Evolutionary conservation across 2,113 vertebrate species (phyloP).

Genomic region (Neopipo cinnamomea): DNA sequence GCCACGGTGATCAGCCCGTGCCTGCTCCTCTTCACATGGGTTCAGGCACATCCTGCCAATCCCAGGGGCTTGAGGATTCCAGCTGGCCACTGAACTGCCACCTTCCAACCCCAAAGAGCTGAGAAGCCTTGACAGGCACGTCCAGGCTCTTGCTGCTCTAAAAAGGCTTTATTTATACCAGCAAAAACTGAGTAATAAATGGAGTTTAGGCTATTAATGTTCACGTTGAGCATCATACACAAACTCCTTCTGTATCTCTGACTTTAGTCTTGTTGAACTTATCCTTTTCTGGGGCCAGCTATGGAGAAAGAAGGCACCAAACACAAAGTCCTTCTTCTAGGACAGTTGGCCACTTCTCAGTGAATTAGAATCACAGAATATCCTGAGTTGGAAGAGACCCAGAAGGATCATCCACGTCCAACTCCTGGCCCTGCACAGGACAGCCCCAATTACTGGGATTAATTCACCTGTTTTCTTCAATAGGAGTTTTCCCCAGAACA

Average conservation of each 20-base stretch:
- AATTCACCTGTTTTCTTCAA: neutral
- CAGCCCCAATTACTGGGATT: neutral
- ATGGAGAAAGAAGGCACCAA: neutral
- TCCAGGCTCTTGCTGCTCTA: neutral
- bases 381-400: neutral
- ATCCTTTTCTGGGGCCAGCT: neutral
- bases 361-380: neutral
- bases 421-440: neutral
- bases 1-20: accelerated
- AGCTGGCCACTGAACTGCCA: neutral
- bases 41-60: neutral
- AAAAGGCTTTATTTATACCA: neutral
- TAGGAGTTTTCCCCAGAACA: neutral
- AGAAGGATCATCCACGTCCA: neutral
- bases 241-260: neutral
- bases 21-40: accelerated
- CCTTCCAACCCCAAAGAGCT: neutral
- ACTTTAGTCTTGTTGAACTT: neutral
- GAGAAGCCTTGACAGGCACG: neutral
- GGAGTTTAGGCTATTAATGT: neutral
- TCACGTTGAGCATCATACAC: neutral
- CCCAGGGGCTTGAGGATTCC: neutral
- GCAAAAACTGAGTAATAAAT: neutral
- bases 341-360: neutral
- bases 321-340: neutral